Conservation (phyloP, 2,797 vertebrate genomes). For the Sarcoramphus papa region DNA sequence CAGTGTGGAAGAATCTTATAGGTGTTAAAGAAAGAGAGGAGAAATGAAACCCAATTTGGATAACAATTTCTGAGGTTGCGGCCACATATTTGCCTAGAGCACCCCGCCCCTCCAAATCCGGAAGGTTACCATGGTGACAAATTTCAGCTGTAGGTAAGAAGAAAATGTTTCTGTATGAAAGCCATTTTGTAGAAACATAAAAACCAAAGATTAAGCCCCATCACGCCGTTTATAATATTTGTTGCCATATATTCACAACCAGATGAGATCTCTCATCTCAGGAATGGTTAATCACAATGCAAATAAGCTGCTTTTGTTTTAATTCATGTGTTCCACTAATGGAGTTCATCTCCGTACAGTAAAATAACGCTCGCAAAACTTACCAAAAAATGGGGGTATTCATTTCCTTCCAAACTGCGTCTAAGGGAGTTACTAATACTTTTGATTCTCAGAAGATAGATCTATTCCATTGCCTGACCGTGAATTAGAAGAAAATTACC, state of each 20-base stretch:
- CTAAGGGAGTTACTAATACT: slow-evolving; percentile 25
- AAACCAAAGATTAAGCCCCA: slow-evolving; percentile 55
- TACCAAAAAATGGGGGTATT: not conserved
- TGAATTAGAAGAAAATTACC: slow-evolving; percentile 16
- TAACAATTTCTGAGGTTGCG: slow-evolving; percentile 9
- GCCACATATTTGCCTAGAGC: slow-evolving; percentile 30
- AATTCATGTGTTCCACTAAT: slow-evolving; percentile 30
- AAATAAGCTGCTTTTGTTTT: slow-evolving; percentile 46
- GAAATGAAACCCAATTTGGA: not conserved
- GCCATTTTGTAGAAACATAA: slow-evolving; percentile 51
- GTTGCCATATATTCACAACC: slow-evolving; percentile 14
- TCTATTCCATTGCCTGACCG: not conserved
- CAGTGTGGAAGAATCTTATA: not conserved
- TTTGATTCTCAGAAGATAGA: slow-evolving; percentile 8
- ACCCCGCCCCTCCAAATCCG: slow-evolving; percentile 37
- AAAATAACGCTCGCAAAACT: not conserved
- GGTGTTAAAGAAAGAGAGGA: not conserved
- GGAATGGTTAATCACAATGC: slow-evolving; percentile 23
- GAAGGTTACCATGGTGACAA: slow-evolving; percentile 63
- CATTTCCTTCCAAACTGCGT: not conserved
- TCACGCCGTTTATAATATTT: not conserved
- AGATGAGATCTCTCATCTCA: not conserved
- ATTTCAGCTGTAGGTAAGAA: slow-evolving; percentile 61
- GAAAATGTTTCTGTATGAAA: slow-evolving; percentile 52
- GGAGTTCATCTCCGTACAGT: not conserved